Evolutionary conservation across 2,797 vertebrate genomes (phyloP), one percentile per base, ranked within the genome.

Genomic region (Gymnopithys bicolor): DNA sequence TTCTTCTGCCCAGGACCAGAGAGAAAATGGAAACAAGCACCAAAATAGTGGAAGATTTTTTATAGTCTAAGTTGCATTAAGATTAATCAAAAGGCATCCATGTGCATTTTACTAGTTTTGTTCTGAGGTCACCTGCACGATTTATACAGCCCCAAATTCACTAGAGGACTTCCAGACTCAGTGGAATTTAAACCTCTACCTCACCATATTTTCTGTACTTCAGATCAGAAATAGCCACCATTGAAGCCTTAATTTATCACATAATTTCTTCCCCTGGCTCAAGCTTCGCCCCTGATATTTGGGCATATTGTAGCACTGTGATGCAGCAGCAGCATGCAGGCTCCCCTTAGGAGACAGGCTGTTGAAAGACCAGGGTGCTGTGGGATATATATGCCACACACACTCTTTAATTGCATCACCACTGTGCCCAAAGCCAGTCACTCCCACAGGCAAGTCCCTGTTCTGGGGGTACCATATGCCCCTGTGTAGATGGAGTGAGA

Each of bases 361-460:
- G 23, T 49, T 80, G 25, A 39, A 74, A 79, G 71, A 21, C 19
- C 4, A 2, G 43, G 27, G 10, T 48, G 60, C 64, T 78, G 70
- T 2, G 6, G 46, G 53, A 49, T n/a, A 18, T 51, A 64, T 51
- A 28, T 33, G n/a, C 45, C 17, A 5, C 2, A 3, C 12, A 30
- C 15, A 13, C 7, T 7, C 62, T 68, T 68, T 32, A 66, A 53
- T 58, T 6, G 0, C n/a, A 39, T 62, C 0, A 0, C 13, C 25
- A 25, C 30, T 32, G 37, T 92, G 82, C 35, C 37, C 17, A n/a
- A 94, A 75, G 6, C 11, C 69, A 30, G 35, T 22, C 51, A 84
- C 8, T 32, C 39, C 25, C 55, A 53, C 22, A 55, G 59, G 43
- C 56, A 70, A 70, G 41, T 46, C 45, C n/a, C 49, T 33, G 3